Percentiles rank a stretch among this genome's conserved stretches.
These are phyloP conservation scores for Acanthochromis polyacanthus DNA, from an alignment of 2,113 vertebrate genomes.

Conservation along the genomic window DNA sequence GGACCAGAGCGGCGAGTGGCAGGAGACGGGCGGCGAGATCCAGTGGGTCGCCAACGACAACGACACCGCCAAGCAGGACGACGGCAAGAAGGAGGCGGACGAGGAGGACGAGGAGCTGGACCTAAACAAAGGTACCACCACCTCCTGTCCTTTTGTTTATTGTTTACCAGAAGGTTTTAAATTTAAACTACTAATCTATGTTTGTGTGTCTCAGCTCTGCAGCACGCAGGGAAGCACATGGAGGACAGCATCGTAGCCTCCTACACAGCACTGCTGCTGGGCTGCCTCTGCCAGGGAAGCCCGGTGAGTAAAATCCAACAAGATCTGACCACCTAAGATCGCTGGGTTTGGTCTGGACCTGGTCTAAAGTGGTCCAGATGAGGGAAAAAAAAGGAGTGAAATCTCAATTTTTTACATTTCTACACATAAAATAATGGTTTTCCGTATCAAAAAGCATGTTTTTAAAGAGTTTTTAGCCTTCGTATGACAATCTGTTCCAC, in stretches of 20 bases:
- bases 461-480: too few species aligned
- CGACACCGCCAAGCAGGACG: slow-evolving; percentile 65
- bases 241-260: slow-evolving; percentile 99
- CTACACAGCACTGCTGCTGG: slow-evolving; percentile 96
- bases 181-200: too few species aligned
- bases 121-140: slow-evolving; percentile 92
- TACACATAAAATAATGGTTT: too few species aligned
- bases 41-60: slow-evolving; percentile 96
- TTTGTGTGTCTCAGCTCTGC: slow-evolving; percentile 87
- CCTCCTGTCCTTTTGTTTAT: not conserved
- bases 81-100: slow-evolving; percentile 82
- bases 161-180: too few species aligned
- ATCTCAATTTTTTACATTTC: too few species aligned
- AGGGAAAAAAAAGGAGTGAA: too few species aligned
- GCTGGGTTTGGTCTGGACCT: too few species aligned
- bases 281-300: slow-evolving; percentile 98
- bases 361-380: too few species aligned
- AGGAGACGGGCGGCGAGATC: slow-evolving; percentile 95
- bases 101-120: slow-evolving; percentile 97
- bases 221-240: slow-evolving; percentile 99
- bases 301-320: slow-evolving; percentile 88
- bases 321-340: too few species aligned
- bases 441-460: too few species aligned
- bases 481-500: too few species aligned
- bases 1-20: slow-evolving; percentile 97